Base-by-base conservation (phyloP, 1,140 invertebrate genomes). In the Scaptomyza montana region DNA sequence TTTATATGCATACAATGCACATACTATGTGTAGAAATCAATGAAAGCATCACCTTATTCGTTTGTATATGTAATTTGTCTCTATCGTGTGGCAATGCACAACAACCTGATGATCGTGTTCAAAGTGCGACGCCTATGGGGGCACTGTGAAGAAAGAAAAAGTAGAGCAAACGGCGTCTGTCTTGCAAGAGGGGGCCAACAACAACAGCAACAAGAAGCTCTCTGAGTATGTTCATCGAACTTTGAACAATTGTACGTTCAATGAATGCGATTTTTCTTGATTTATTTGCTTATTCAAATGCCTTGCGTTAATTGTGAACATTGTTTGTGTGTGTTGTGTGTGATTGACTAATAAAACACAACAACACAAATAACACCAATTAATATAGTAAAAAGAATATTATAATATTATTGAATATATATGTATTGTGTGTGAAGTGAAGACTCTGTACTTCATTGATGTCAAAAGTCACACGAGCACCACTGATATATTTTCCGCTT, bases 61-160 rank as follows among this genome's bases (percentile, higher is more conserved):
- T 9, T 57, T 7, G 10, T 7, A 39, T 54, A 6, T 54, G n/a
- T 54, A 19, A 16, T 16, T 16, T 45, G 36, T 19, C 5, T 36
- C 8, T 71, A 25, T 25, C 21, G 13, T 50, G 33, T 51, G 63
- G 13, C 49, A 41, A 57, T 46, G 60, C 49, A 49, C 66, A 67
- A 49, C 66, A 67, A 78, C 82, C 82, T 72, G 78, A 82, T 78
- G 82, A 86, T 86, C 66, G 64, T 50, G 82, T 86, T 65, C 82
- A 86, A 86, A 82, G 82, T 78, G 55, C 82, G 77, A 63, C 65
- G 36, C 51, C 55, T 28, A 55, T 60, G 33, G 53, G 51, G 51
- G 56, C 53, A 50, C 51, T 28, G 43, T n/a, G 62, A 64, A 64
- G 80, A 72, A 76, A 13, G 77, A 89, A 71, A 80, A 92, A 80